Evolutionary conservation across 1,140 invertebrate species (phyloP).

Genomic region (Panagrolaimus sp.): DNA sequence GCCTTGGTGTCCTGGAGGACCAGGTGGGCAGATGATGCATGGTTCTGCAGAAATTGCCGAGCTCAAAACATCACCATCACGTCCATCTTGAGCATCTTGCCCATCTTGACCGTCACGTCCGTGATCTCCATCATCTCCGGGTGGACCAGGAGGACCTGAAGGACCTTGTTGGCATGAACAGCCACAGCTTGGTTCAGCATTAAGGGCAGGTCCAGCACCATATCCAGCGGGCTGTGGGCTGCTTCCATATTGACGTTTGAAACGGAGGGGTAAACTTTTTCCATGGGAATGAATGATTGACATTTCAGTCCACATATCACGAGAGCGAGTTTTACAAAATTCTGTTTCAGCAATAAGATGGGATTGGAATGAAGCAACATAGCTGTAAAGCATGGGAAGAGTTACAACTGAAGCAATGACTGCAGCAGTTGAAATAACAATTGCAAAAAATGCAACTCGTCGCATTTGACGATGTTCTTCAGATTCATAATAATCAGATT

Average conservation of each 20-base stretch:
- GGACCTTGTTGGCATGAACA: constrained; percentile 54
- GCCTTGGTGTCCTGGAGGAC: constrained; percentile 36
- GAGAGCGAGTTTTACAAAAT: constrained; percentile 56
- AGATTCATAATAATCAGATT: constrained; percentile 21
- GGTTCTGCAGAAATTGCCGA: constrained; percentile 50
- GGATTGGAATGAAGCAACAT: constrained; percentile 54
- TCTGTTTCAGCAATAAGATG: constrained; percentile 55
- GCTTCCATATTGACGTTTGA: constrained; percentile 46
- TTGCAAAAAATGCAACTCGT: constrained; percentile 50
- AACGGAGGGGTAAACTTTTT: constrained; percentile 21
- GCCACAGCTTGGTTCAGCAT: constrained; percentile 20
- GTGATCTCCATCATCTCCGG: constrained; percentile 37
- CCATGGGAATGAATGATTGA: constrained; percentile 36
- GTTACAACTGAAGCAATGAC: constrained; percentile 53
- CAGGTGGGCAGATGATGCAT: constrained; percentile 56
- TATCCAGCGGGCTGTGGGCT: constrained; percentile 29
- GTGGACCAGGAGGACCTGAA: constrained; percentile 38
- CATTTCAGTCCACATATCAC: constrained; percentile 58
- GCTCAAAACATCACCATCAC: constrained; percentile 41
- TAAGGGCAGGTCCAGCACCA: constrained; percentile 28
- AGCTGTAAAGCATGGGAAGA: constrained; percentile 57
- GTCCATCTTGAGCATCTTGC: constrained; percentile 43
- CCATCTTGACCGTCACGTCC: constrained; percentile 45
- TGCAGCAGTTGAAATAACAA: constrained; percentile 49
- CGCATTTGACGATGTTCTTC: constrained; percentile 45